These are phyloP conservation scores for Alauda arvensis DNA, from an alignment of 2,797 vertebrate species.

Conservation along the genomic window DNA sequence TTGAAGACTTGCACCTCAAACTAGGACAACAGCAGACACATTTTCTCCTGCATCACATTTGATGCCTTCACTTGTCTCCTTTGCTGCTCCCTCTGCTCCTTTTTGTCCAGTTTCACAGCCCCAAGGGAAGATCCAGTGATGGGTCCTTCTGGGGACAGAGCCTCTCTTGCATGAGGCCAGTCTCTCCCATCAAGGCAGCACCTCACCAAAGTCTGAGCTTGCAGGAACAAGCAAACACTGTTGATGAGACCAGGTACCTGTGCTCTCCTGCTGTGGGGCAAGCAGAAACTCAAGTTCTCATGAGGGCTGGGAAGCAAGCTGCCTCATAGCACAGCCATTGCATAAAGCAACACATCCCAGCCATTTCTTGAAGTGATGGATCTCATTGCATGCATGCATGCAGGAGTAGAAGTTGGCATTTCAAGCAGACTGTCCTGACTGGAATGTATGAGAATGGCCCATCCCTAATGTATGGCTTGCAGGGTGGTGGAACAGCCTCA, in stretches of 20 bases:
- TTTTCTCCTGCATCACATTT: background rate
- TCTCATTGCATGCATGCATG: fast-evolving
- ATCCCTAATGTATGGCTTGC: background rate
- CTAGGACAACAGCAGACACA: background rate
- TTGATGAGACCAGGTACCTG: background rate
- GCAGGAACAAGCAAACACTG: background rate
- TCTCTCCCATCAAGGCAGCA: background rate
- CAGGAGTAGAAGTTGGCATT: background rate
- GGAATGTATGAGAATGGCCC: background rate
- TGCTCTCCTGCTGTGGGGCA: background rate
- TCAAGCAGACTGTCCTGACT: background rate
- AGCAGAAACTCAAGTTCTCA: fast-evolving
- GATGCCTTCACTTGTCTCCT: background rate
- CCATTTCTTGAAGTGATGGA: background rate
- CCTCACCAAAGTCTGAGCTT: background rate
- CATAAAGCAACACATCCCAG: background rate
- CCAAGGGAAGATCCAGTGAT: background rate
- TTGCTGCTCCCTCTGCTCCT: background rate
- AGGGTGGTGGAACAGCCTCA: fast-evolving
- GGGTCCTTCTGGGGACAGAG: background rate
- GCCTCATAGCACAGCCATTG: background rate
- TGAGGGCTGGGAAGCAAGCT: background rate
- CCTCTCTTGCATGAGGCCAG: background rate
- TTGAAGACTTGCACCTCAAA: background rate
- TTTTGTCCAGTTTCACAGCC: background rate